Base-by-base conservation (phyloP, 2,888 invertebrate species). In the Tolmerus cingulatus region DNA sequence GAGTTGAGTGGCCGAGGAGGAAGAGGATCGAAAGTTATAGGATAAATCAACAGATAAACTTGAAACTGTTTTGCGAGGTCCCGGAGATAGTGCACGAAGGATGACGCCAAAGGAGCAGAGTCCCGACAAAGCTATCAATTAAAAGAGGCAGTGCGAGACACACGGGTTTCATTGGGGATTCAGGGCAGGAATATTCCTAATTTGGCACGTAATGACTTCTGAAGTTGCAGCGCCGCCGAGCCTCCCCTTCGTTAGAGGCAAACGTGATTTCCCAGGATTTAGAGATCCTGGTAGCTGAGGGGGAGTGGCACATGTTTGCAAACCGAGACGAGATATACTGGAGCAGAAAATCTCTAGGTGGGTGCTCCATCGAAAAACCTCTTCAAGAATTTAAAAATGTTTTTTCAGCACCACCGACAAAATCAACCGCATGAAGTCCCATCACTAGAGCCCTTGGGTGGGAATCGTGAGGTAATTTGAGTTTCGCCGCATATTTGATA, bases 151-250 rank as follows among this genome's bases (percentile, higher is more conserved):
- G 14, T 51, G 46, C 27, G 23, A 51, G 51, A 19, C 51, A 78
- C 43, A 40, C 14, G 78, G 66, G 66, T 66, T 79, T 79, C 51
- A 79, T 79, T 79, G 27, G 23, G 46, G 79, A 79, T 79, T 79
- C 79, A 79, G 55, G 51, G 9, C 79, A 79, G 79, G 27, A 46
- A n/a, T 79, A 23, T 79, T 51, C 51, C 46, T 79, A 79, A 79
- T 79, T 79, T 51, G 30, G 79, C 79, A 79, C 79, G 79, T 79
- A 79, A 79, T 79, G 79, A 79, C 51, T 79, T 79, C 27, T 51
- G 51, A 79, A 79, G 51, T 79, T 79, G 79, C 79, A 79, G 23
- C 27, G 51, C 19, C 43, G 7, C 12, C 43, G n/a, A 79, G 27
- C 79, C 51, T 51, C 79, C 79, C 78, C 79, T 51, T 51, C 46